Conservation (phyloP, 2,888 invertebrate species). For the Patella ulyssiponensis region DNA sequence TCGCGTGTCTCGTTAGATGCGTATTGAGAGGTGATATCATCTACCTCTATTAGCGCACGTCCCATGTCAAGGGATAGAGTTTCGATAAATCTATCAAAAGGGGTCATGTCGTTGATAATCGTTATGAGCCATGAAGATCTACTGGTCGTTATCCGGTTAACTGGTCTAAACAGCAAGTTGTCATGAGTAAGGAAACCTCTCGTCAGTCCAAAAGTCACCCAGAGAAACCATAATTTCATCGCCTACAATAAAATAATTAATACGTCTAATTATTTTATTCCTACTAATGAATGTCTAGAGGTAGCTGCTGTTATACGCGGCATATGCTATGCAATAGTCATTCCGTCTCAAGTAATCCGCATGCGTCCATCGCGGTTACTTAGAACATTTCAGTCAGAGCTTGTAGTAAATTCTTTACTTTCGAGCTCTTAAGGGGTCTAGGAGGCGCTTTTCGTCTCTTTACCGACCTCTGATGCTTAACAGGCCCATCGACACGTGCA, state of each 20-base stretch:
- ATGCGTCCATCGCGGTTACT: too few species aligned
- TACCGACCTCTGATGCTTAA: too few species aligned
- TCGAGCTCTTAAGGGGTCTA: too few species aligned
- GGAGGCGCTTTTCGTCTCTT: too few species aligned
- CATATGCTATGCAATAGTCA: too few species aligned
- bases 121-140: background rate
- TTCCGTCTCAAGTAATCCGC: too few species aligned
- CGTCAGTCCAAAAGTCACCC: background rate
- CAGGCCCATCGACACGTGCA: too few species aligned
- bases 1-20: background rate
- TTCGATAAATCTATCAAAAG: background rate
- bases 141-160: constrained; percentile 1
- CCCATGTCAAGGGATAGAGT: background rate
- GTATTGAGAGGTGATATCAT: background rate
- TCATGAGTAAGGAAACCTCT: background rate
- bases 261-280: background rate
- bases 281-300: too few species aligned
- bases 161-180: background rate
- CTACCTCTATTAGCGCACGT: background rate
- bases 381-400: too few species aligned
- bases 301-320: too few species aligned
- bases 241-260: background rate
- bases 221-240: background rate
- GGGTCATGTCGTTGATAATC: background rate
- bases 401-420: too few species aligned